phyloP scores from a whole-genome alignment of 2,797 vertebrate species.

The Gadopsis marmoratus region DNA sequence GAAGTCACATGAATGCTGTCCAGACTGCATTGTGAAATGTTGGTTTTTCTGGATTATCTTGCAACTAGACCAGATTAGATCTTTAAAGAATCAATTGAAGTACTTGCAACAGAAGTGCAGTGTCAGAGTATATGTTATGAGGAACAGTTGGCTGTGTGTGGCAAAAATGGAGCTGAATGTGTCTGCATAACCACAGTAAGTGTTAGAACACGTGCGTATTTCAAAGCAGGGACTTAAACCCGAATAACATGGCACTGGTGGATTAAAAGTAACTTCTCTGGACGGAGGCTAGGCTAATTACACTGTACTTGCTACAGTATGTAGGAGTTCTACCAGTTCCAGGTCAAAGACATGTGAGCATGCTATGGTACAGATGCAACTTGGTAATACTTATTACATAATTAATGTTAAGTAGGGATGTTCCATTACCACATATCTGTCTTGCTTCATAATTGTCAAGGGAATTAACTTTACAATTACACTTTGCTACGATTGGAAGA shows the following conservation, averaged over 20 bases:
- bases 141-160: not conserved
- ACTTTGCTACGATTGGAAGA: not conserved
- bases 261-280: not conserved
- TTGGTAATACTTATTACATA: slow-evolving; percentile 14
- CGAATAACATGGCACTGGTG: not conserved
- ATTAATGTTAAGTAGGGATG: slow-evolving; percentile 40
- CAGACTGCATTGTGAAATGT: not conserved
- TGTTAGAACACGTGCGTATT: not conserved
- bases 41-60: not conserved
- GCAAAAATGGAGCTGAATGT: not conserved
- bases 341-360: not conserved
- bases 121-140: not conserved
- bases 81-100: not conserved
- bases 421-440: slow-evolving; percentile 23
- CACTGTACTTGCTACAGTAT: not conserved
- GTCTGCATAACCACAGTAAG: not conserved
- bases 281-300: slow-evolving; percentile 9
- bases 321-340: not conserved
- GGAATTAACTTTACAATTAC: not conserved
- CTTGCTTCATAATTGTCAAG: slow-evolving; percentile 1
- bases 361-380: slow-evolving; percentile 1
- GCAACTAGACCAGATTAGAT: not conserved
- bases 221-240: not conserved
- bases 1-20: not conserved
- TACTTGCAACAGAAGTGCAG: not conserved